Evolutionary conservation across 2,113 vertebrate species (phyloP), one percentile per base, ranked within the genome.

Genomic region (Dendropsophus ebraccatus): DNA sequence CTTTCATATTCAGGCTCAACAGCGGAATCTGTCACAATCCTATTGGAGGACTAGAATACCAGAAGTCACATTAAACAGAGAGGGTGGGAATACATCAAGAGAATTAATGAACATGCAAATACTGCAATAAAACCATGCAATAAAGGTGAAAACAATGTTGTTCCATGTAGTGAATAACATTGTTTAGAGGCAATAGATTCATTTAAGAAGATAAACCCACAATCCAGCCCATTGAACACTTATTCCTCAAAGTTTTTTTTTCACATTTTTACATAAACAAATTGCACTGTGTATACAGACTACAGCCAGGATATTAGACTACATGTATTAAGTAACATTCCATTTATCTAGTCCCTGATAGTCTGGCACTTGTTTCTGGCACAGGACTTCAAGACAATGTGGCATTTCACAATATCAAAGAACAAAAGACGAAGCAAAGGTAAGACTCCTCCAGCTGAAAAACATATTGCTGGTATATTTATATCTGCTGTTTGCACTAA

Each of bases 31-130:
- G n/a, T 47, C 56, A 47, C 35, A 62, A 60, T 47, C 14, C 78
- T 62, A 81, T 81, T 81, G 56, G 56, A 80, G 78, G n/a, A 62
- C 37, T 41, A 47, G 56, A 81, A 65, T 81, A 30, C 58, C 47
- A 62, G 78, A 65, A 70, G 19, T 52, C 35, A n/a, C 10, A 47
- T 75, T 74, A 75, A 84, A 84, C 69, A 60, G 70, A 75, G 82
- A 84, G 82, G 82, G 82, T 84, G 69, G 70, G 54, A 84, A 74
- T 30, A 45, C 82, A 74, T 84, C 82, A 84, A 60, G 69, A 58
- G 82, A 84, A 75, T 84, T 84, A 84, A 84, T 84, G 82, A 84
- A 84, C 82, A 84, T 84, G 82, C 70, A 84, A 84, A 73, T 72
- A 74, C 49, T 84, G 70, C 45, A 58, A 84, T 84, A 84, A 84